Conservation (phyloP, 2,797 vertebrate species). For the Acrocephalus scirpaceus region DNA sequence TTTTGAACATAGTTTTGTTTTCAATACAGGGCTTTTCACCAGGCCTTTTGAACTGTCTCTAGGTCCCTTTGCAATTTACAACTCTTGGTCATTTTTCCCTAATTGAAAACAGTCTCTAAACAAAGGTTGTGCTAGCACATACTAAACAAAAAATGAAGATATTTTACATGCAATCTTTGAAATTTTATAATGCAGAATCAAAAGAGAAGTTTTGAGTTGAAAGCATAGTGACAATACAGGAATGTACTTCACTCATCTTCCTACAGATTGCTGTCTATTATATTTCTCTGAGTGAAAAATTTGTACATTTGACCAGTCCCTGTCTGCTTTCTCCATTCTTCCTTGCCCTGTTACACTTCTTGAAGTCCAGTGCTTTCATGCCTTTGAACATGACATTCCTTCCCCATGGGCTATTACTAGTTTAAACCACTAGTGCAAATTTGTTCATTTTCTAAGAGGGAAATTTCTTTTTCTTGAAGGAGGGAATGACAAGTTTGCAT, state of each 20-base stretch:
- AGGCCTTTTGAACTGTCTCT: not conserved
- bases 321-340: not conserved
- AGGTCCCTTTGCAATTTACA: not conserved
- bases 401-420: not conserved
- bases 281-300: not conserved
- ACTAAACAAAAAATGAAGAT: not conserved
- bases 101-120: not conserved
- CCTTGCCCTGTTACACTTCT: not conserved
- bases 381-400: not conserved
- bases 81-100: not conserved
- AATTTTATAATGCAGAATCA: not conserved
- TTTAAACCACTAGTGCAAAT: not conserved
- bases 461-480: not conserved
- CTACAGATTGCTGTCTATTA: not conserved
- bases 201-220: not conserved
- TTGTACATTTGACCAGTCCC: not conserved
- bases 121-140: accelerated
- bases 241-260: accelerated
- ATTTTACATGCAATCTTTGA: not conserved
- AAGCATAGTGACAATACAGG: accelerated
- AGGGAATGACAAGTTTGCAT: not conserved
- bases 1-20: not conserved
- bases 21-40: not conserved
- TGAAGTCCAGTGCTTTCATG: not conserved
- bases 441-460: not conserved